Evolutionary conservation across 1,140 invertebrate genomes (phyloP), one percentile per base, ranked within the genome.

Genomic region (Leptopilina boulardi): DNA sequence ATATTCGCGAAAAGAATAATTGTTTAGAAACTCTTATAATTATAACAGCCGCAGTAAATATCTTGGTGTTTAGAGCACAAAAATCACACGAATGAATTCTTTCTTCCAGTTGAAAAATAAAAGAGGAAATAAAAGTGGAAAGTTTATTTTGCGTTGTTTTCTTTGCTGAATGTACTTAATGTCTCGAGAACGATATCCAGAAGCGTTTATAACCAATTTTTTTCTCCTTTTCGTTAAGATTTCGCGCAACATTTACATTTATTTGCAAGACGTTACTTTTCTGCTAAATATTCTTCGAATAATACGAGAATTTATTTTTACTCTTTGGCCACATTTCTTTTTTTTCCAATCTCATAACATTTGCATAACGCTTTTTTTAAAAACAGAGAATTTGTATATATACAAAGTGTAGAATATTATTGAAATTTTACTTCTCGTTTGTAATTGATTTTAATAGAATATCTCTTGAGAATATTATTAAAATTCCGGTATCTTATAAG

Each of bases 141-240:
- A 70, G 78, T 79, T 82, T 75, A 75, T 78, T 76, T 73, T 47
- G 51, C 41, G 76, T 83, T 83, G 81, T 84, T 84, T 84, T 84
- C 82, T 84, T 66, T 11, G 77, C 76, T 74, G 59, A 82, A 76
- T 78, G 75, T 72, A 78, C 72, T 72, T 77, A 82, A 77, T 56
- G 34, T 19, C 30, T 26, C 71, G 56, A 19, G 21, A 81, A 85
- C 74, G 83, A 82, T 83, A 85, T 83, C 81, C 83, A 84, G 83
- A 84, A 82, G 80, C 84, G 81, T 85, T 85, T 21, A 5, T 81
- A 81, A 84, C 78, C 2, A 30, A 30, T 30, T 30, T 30, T 84
- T 80, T 78, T 84, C 83, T 85, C 81, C 73, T 30, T 18, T 59
- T 30, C 19, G 23, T 10, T 59, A 59, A 59, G 21, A 59, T 26